Evolutionary conservation across 2,888 invertebrate species (phyloP).

Genomic region (Troides aeacus): DNA sequence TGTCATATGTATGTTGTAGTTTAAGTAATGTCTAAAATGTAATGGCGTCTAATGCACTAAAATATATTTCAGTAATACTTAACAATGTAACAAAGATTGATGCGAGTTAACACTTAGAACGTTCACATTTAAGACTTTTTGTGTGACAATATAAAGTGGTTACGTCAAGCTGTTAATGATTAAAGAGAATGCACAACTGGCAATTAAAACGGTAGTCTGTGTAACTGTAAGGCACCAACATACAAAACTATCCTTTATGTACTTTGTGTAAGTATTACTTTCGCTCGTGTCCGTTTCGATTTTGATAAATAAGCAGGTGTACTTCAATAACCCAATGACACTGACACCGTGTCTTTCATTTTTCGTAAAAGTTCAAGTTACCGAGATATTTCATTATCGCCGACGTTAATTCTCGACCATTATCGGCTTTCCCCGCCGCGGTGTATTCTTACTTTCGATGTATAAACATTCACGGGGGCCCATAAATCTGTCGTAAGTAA

Average conservation of each 20-base stretch:
- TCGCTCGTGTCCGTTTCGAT: neutral
- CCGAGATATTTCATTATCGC: slow-evolving; percentile 43
- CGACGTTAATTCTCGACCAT: slow-evolving; percentile 46
- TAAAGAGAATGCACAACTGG: slow-evolving; percentile 25
- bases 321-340: slow-evolving; percentile 37
- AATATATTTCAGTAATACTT: neutral
- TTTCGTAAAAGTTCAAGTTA: slow-evolving; percentile 38
- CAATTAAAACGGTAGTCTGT: slow-evolving; percentile 29
- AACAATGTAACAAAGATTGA: slow-evolving; percentile 16
- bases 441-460: slow-evolving; percentile 42
- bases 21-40: neutral
- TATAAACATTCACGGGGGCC: slow-evolving; percentile 42
- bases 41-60: neutral
- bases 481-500: slow-evolving; percentile 66
- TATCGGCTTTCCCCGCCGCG: slow-evolving; percentile 51
- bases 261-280: neutral
- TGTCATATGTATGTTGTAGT: neutral
- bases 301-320: slow-evolving; percentile 25
- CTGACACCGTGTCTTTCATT: slow-evolving; percentile 32
- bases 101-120: slow-evolving; percentile 14
- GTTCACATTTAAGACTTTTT: slow-evolving; percentile 18
- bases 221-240: neutral
- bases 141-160: slow-evolving; percentile 25
- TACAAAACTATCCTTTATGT: slow-evolving; percentile 1
- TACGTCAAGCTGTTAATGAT: slow-evolving; percentile 28